These are phyloP conservation scores for Dascillus cervinus DNA, from an alignment of 2,888 invertebrate genomes.

Conservation along the genomic window DNA sequence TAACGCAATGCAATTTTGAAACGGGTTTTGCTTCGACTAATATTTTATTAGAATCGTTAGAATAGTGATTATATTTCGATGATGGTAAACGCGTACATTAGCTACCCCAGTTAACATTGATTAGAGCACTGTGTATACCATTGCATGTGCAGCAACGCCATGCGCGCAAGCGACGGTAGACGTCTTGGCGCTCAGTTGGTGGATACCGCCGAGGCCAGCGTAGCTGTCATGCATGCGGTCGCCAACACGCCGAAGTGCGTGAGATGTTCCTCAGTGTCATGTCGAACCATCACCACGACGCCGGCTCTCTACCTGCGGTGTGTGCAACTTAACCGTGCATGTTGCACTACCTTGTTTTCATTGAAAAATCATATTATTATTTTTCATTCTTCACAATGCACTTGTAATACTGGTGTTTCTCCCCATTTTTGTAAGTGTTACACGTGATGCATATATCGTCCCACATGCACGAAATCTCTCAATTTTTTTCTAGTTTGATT, in stretches of 20 bases:
- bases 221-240: slow-evolving; percentile 16
- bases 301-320: slow-evolving; percentile 21
- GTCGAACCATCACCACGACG: slow-evolving; percentile 21
- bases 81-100: slow-evolving; percentile 14
- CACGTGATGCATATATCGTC: too few species aligned
- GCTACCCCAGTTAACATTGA: slow-evolving; percentile 17
- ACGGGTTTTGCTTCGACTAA: slow-evolving; percentile 2
- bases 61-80: slow-evolving; percentile 6
- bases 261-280: slow-evolving; percentile 21
- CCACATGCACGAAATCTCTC: too few species aligned
- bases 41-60: slow-evolving; percentile 1
- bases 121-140: slow-evolving; percentile 16
- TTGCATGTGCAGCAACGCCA: slow-evolving; percentile 19
- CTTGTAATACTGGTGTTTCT: too few species aligned
- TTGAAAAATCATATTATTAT: too few species aligned
- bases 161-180: slow-evolving; percentile 17
- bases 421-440: too few species aligned
- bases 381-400: too few species aligned
- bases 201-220: slow-evolving; percentile 16
- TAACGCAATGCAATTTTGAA: slow-evolving; percentile 1
- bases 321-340: slow-evolving; percentile 7
- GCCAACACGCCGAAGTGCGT: slow-evolving; percentile 15
- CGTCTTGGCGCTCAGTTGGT: slow-evolving; percentile 17
- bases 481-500: too few species aligned
- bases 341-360: too few species aligned